These are phyloP conservation scores for Serripes groenlandicus DNA, from an alignment of 2,888 invertebrate species.

Conservation along the genomic window DNA sequence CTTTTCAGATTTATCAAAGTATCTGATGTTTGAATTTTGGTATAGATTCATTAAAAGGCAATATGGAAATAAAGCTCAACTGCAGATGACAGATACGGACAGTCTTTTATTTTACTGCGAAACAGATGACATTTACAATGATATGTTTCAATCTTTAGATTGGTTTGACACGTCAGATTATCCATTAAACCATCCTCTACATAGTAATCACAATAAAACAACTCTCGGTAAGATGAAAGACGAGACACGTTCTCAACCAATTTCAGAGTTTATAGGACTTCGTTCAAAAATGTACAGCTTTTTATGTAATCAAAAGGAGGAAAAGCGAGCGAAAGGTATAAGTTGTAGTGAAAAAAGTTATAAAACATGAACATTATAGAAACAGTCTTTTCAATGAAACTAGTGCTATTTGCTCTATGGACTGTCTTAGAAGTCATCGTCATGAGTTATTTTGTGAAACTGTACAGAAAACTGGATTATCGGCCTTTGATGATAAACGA, in stretches of 20 bases:
- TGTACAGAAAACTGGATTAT: constrained; percentile 56
- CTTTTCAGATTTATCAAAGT: constrained; percentile 84
- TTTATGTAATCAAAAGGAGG: constrained; percentile 41
- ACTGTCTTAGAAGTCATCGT: constrained; percentile 44
- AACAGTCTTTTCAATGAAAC: constrained; percentile 50
- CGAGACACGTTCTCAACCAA: constrained; percentile 74
- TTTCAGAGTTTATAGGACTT: constrained; percentile 76
- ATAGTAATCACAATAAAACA: constrained; percentile 75
- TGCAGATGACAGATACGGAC: constrained; percentile 66
- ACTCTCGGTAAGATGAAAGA: constrained; percentile 82
- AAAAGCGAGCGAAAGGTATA: constrained; percentile 64
- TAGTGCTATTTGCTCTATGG: constrained; percentile 48
- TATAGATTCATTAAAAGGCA: constrained; percentile 72
- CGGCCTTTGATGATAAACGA: constrained; percentile 63
- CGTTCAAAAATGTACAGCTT: constrained; percentile 56
- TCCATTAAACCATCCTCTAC: constrained; percentile 70
- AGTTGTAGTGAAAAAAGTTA: constrained; percentile 54
- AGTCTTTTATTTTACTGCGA: constrained; percentile 33
- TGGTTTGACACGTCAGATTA: constrained; percentile 74
- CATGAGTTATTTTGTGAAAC: constrained; percentile 56
- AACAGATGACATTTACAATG: constrained; percentile 48
- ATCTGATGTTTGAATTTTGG: constrained; percentile 84
- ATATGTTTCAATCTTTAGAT: constrained; percentile 31
- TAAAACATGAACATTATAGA: constrained; percentile 59
- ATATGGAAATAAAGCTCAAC: constrained; percentile 33